Evolutionary conservation across 1,140 invertebrate genomes (phyloP), one percentile per base, ranked within the genome.

Genomic region (Prorops nasuta): DNA sequence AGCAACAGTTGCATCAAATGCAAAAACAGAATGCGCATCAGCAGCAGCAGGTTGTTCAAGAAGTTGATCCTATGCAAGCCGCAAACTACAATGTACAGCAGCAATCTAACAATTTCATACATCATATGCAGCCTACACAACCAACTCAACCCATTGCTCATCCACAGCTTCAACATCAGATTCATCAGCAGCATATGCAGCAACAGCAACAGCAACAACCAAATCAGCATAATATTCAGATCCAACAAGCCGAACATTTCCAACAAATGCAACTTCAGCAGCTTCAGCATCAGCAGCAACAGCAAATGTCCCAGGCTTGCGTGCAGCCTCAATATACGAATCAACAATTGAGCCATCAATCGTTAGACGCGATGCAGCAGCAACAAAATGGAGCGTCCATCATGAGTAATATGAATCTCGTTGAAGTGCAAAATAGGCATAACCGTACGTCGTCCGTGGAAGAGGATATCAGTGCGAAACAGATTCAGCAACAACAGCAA

Each of bases 401-500:
- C 10, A 70, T 72, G 59, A 69, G 60, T 28, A 54, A 54, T 12
- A 64, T 73, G 14, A 70, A 66, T 39, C 8, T 46, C 8, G 22
- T 41, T 0, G 70, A 76, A 0, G 51, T 69, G 38, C 72, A 74
- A 41, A 58, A 45, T 19, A 51, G 66, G n/a, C 63, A 58, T 14
- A 56, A 55, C 32, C 56, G 61, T 36, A 40, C 58, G 8, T 42
- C 55, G 2, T 58, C 66, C 3, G 49, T 61, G 1, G 75, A 69
- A 3, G 71, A 67, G 21, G 71, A 71, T 57, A 60, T 71, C 40
- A 77, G 66, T 48, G 64, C 53, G 2, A 76, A 77, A 56, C 71
- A 76, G 41, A 56, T 67, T 16, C 69, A 64, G 0, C 66, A 72
- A 3, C 68, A 73, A 4, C 69, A 59, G 31, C 68, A 76, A 44